Conservation (phyloP, 1,140 invertebrate species). For the Copidosoma floridanum region DNA sequence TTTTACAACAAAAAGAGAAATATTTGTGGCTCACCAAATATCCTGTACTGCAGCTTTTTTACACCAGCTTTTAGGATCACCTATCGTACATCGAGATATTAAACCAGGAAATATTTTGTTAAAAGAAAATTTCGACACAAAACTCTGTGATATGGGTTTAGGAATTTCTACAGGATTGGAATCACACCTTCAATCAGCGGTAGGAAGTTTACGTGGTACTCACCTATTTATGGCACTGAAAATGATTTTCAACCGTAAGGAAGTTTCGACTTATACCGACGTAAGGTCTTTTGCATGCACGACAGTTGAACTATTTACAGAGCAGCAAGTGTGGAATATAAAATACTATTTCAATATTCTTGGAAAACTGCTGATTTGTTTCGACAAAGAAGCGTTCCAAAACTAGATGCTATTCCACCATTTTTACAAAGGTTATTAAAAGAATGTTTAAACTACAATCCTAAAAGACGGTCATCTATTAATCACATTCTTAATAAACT, state of each 20-base stretch:
- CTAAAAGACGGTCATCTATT: too few species aligned
- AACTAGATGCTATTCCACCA: background rate
- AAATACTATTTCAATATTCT: background rate
- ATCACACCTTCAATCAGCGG: background rate
- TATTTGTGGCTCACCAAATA: background rate
- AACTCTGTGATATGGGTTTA: constrained; percentile 17
- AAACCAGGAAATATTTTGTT: constrained; percentile 14
- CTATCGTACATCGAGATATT: too few species aligned
- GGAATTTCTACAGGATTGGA: background rate
- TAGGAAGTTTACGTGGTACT: background rate
- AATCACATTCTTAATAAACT: background rate
- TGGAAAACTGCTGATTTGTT: background rate
- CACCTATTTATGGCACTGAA: background rate
- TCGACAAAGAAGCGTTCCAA: background rate
- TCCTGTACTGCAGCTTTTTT: background rate
- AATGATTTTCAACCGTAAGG: background rate
- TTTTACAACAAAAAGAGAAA: background rate
- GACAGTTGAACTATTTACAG: background rate
- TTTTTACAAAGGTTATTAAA: background rate
- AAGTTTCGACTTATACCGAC: background rate
- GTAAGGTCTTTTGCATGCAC: constrained; percentile 1
- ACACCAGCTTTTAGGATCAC: background rate
- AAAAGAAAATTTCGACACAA: background rate
- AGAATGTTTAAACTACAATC: background rate
- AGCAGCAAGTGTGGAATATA: background rate